phyloP scores from a whole-genome alignment of 2,888 invertebrate genomes.

The Ptilodon capucinus region DNA sequence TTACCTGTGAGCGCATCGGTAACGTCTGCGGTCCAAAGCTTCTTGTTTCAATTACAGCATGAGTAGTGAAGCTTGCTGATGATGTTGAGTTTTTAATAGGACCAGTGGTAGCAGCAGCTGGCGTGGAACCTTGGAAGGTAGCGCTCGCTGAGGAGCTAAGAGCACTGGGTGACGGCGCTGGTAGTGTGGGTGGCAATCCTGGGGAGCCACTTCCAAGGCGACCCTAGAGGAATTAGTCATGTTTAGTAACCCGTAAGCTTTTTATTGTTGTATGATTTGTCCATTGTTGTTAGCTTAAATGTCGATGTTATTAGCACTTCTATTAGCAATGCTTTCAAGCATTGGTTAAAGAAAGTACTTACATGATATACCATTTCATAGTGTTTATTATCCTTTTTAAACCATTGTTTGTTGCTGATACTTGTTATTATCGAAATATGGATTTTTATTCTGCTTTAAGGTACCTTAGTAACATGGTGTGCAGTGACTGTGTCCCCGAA shows the following conservation, averaged over 20 bases:
- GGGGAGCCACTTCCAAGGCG: constrained; percentile 77
- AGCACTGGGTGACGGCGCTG: constrained; percentile 87
- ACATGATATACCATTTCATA: no score
- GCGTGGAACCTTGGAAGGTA: constrained; percentile 75
- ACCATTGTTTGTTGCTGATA: no score
- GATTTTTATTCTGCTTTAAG: neutral
- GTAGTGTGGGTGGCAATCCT: constrained; percentile 88
- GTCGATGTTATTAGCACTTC: no score
- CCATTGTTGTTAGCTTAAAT: neutral
- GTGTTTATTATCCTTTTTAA: no score
- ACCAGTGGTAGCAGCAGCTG: constrained; percentile 56
- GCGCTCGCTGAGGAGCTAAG: constrained; percentile 85
- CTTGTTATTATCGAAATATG: neutral
- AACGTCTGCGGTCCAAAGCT: constrained; percentile 77
- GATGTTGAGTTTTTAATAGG: constrained; percentile 83
- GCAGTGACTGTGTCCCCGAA: constrained; percentile 86
- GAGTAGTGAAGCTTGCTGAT: constrained; percentile 81
- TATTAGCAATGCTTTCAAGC: no score
- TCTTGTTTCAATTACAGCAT: constrained; percentile 73
- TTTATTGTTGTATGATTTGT: neutral
- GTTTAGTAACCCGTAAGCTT: neutral
- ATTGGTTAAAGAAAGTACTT: no score
- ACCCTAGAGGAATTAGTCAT: constrained; percentile 47
- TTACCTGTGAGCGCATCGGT: constrained; percentile 75
- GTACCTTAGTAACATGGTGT: constrained; percentile 72